phyloP scores from a whole-genome alignment of 2,113 vertebrate species.

The Psettodes erumei region DNA sequence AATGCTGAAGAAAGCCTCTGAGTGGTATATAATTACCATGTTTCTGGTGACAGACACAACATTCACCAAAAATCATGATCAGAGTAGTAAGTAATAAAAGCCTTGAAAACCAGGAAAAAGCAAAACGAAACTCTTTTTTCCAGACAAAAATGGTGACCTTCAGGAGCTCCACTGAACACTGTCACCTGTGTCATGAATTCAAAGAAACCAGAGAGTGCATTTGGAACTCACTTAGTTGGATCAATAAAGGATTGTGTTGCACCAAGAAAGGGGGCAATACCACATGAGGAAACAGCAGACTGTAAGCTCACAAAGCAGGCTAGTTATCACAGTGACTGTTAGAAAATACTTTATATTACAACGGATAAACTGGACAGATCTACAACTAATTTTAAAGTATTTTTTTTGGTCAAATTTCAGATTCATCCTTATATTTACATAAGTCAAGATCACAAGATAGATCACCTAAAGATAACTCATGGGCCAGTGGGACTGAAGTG shows the following conservation, averaged over 20 bases:
- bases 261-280: slow-evolving; percentile 15
- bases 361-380: neutral
- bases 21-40: neutral
- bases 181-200: slow-evolving; percentile 13
- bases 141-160: slow-evolving; percentile 28
- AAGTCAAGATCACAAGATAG: neutral
- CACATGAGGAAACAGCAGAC: neutral
- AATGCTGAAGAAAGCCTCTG: neutral
- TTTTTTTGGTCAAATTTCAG: neutral
- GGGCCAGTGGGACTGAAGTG: neutral
- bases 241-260: slow-evolving; percentile 47
- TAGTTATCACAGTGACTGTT: neutral
- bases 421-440: neutral
- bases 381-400: too few relatives aligned
- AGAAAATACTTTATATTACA: neutral
- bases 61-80: slow-evolving; percentile 3
- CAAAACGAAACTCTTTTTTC: neutral
- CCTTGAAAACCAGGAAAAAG: neutral
- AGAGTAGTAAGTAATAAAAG: neutral
- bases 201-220: slow-evolving; percentile 41
- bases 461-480: neutral
- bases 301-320: neutral
- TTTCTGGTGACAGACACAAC: neutral
- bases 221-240: slow-evolving; percentile 38
- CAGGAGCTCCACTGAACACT: slow-evolving; percentile 15